Evolutionary conservation across 2,113 vertebrate genomes (phyloP).

Genomic region (Dendropsophus ebraccatus): DNA sequence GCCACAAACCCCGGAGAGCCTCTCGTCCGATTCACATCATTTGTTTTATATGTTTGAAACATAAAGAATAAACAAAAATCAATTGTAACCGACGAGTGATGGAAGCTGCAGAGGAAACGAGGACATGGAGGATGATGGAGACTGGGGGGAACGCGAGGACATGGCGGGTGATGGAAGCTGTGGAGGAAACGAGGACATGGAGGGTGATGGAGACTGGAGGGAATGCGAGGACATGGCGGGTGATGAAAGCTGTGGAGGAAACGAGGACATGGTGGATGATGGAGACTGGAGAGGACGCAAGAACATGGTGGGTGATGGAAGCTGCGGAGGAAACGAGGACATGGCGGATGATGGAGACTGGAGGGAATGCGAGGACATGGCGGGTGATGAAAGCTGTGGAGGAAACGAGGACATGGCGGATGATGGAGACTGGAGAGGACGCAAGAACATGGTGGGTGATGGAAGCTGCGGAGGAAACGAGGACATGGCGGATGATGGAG

Average conservation of each 20-base stretch:
- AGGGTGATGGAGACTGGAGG: too few relatives aligned
- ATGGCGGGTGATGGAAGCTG: neutral
- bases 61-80: slow-evolving; percentile 17
- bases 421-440: too few relatives aligned
- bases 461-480: too few relatives aligned
- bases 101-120: neutral
- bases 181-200: too few relatives aligned
- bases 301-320: neutral
- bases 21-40: neutral
- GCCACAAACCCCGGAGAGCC: neutral
- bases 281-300: neutral
- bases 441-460: too few relatives aligned
- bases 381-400: neutral
- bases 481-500: too few relatives aligned
- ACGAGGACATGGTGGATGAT: neutral
- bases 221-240: neutral
- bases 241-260: neutral
- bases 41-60: slow-evolving; percentile 19
- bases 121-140: neutral
- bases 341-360: too few relatives aligned
- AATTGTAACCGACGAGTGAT: slow-evolving; percentile 4
- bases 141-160: neutral
- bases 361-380: neutral
- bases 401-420: neutral
- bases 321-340: too few relatives aligned